A percentile compares a stretch with the other conserved stretches of the same genome.
These are phyloP conservation scores for Thecophora atra DNA, from an alignment of 2,888 invertebrate species.

Conservation along the genomic window DNA sequence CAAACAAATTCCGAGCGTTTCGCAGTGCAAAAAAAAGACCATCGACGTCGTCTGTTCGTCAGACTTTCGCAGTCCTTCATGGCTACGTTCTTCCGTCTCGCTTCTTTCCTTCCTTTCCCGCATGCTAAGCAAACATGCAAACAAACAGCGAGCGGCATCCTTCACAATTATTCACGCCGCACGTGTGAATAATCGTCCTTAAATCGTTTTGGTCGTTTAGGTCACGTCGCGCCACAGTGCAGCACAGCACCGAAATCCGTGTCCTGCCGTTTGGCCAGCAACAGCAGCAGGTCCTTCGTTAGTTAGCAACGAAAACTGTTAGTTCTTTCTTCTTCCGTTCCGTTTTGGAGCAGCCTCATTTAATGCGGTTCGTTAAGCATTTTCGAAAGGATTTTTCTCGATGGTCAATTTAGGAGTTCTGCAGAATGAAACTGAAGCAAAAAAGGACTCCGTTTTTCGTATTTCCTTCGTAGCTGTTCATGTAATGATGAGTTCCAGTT, in stretches of 20 bases:
- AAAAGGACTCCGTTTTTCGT: neutral
- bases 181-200: conserved; percentile 60
- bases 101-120: neutral
- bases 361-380: conserved; percentile 17
- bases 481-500: too few species aligned
- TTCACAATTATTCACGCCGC: conserved; percentile 50
- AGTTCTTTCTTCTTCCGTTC: neutral
- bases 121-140: neutral
- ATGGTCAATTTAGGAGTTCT: conserved; percentile 19
- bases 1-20: conserved; percentile 17
- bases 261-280: conserved; percentile 11
- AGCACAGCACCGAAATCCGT: neutral
- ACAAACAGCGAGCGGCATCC: conserved; percentile 9
- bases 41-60: too few species aligned
- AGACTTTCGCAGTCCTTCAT: too few species aligned
- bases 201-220: conserved; percentile 4
- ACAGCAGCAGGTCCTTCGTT: neutral
- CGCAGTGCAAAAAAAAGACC: neutral
- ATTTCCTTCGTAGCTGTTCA: too few species aligned
- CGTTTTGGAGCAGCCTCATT: conserved; percentile 3
- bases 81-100: too few species aligned
- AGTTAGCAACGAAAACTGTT: neutral
- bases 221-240: conserved; percentile 3
- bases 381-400: neutral
- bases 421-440: neutral